Base-by-base conservation (phyloP, 2,888 invertebrate genomes). In the Lepeophtheirus nordmannii region DNA sequence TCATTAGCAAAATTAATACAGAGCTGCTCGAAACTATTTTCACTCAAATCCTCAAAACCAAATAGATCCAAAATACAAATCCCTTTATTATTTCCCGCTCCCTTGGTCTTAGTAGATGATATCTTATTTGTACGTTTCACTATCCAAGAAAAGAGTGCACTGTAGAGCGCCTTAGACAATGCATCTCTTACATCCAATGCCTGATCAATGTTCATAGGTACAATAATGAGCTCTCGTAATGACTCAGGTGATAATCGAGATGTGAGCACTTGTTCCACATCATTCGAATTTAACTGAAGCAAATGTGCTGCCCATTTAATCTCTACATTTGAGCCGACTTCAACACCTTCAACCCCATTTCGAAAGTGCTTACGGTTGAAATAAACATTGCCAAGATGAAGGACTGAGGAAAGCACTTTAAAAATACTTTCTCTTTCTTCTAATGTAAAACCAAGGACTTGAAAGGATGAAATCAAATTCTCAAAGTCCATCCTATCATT, bases 1-100 rank as follows among this genome's bases (percentile, higher is more conserved):
- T 98, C 97, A 74, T 96, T 96, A 58, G 96, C 96, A 74, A 90
- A 96, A 78, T 98, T 98, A 71, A 98, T 96, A 78, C 96, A 94
- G 68, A 98, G 81, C 76, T 98, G 97, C 76, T 98, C 97, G 76
- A 97, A 94, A 65, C 92, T 92, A 76, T 97, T 98, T 78, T 91
- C 90, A 73, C 88, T 75, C 74, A 91, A 82, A 76, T 89, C 93
- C 80, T 97, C 97, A 75, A 97, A 97, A 0, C 98, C 97, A 77
- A 96, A 97, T 74, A 96, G 93, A 76, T 98, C 98, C 66, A 97
- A 82, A 70, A 98, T 87, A 70, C 90, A 92, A 72, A 98, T 91
- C 69, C 91, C 83, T 65, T 89, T 90, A 73, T 88, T 87, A 87
- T 87, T 74, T 89, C 85, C 67, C 2, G 17, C 30, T 14, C 70